A percentile compares a stretch with the other conserved stretches of the same genome.
Conservation (phyloP, 2,888 invertebrate genomes). For the Ennomos erosarius region DNA sequence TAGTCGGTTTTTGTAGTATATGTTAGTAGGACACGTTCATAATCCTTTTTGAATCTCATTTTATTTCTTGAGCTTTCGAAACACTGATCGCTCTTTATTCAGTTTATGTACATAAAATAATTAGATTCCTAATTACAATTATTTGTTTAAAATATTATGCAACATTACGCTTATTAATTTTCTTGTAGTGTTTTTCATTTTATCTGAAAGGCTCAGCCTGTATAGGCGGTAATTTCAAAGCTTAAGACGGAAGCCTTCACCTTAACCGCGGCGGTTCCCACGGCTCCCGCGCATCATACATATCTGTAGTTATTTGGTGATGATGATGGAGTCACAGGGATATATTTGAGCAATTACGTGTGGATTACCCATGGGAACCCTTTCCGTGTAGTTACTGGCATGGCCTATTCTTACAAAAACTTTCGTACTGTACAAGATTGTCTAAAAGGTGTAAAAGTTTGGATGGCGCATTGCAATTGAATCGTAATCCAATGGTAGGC, state of each 20-base stretch:
- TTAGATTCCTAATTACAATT: neutral
- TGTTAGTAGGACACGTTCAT: no score
- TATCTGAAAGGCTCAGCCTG: neutral
- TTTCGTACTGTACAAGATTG: no score
- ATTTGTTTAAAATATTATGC: neutral
- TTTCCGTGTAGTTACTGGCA: no score
- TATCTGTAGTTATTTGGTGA: slow-evolving; percentile 16
- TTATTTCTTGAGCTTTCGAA: no score
- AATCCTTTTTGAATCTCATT: no score
- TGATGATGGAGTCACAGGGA: slow-evolving; percentile 9
- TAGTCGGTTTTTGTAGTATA: no score
- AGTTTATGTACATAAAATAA: neutral
- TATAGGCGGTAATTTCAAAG: neutral
- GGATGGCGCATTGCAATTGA: no score
- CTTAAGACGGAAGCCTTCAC: slow-evolving; percentile 7
- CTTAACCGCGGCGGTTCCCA: slow-evolving; percentile 17
- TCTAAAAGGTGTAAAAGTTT: no score
- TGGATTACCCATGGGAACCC: neutral
- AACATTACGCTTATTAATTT: neutral
- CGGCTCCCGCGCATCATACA: slow-evolving; percentile 9
- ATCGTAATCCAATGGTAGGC: no score
- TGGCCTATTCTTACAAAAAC: no score
- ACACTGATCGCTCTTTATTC: no score
- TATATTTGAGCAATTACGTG: neutral
- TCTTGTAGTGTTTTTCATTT: no score